Base-by-base conservation (phyloP, 2,888 invertebrate species). In the Microctonus hyperodae region DNA sequence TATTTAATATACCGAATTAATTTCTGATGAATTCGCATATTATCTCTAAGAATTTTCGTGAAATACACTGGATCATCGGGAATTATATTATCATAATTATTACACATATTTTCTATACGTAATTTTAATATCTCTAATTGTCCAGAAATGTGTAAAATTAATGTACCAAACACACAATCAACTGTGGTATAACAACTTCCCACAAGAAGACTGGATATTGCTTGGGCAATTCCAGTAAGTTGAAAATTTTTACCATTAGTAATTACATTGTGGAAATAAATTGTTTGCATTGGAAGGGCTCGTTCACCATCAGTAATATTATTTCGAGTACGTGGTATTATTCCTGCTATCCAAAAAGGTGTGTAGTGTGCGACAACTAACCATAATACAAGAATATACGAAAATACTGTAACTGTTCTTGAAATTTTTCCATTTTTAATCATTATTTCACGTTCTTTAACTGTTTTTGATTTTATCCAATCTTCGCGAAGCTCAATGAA, bases 271-370 rank as follows among this genome's bases (percentile, higher is more conserved):
- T 67, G 67, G 6, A 44, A 20, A 23, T 64, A 72, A 16, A 61
- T 22, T 16, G 72, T 44, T 33, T 69, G 72, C 25, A 65, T 48
- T 9, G 55, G 60, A 20, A 72, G 55, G 3, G 65, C 67, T 33
- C 67, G 62, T 33, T 58, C 61, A 6, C 57, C 58, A 62, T 72
- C 72, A 5, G 72, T 70, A 7, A 69, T 48, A 28, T 72, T 70
- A 3, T 70, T 69, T 9, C 65, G 40, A 20, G 71, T 65, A 16
- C 70, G 51, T 48, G 69, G 48, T 4, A 60, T 60, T 1, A 66
- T 48, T 9, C 70, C 72, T 11, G 67, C 59, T 1, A 65, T 10
- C 35, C 59, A 59, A 25, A 62, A 55, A 0, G 68, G 67, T 11
- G 59, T 48, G 31, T 68, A 50, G 22, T 69, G 56, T 16, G 65